Conservation (phyloP, 2,797 vertebrate genomes). For the Paramormyrops hopkinsi region DNA sequence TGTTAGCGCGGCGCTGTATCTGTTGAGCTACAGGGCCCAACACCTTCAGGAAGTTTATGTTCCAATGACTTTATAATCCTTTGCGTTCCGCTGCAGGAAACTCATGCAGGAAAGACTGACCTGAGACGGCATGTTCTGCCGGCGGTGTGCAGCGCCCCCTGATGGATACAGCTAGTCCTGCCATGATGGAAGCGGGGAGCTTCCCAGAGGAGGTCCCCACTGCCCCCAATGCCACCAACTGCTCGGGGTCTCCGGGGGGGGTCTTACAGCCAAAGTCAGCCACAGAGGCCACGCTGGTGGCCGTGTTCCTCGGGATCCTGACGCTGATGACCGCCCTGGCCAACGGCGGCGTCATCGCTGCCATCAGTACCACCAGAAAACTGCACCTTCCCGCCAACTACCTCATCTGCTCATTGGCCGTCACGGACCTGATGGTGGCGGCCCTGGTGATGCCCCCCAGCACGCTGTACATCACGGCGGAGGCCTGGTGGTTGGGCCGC, state of each 20-base stretch:
- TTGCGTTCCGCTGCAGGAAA: background rate
- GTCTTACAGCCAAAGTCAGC: slow-evolving; percentile 49
- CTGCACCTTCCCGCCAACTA: slow-evolving; percentile 84
- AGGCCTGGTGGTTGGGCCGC: slow-evolving; percentile 72
- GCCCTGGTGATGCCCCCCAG: slow-evolving; percentile 83
- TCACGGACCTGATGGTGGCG: slow-evolving; percentile 82
- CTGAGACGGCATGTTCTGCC: background rate
- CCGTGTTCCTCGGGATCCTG: slow-evolving; percentile 64
- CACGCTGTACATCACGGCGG: slow-evolving; percentile 75
- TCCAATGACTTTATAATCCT: background rate
- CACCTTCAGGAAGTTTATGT: background rate
- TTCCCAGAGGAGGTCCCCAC: slow-evolving; percentile 53
- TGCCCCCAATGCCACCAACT: slow-evolving; percentile 73
- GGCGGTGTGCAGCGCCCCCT: background rate
- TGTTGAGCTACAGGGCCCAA: background rate
- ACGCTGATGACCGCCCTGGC: slow-evolving; percentile 68
- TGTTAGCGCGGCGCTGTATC: background rate
- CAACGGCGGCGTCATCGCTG: slow-evolving; percentile 73
- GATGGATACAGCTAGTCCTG: background rate
- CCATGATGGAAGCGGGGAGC: slow-evolving; percentile 38
- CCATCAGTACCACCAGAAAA: slow-evolving; percentile 79
- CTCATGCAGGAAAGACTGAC: slow-evolving; percentile 23
- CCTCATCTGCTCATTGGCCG: slow-evolving; percentile 81
- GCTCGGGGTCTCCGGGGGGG: slow-evolving; percentile 52
- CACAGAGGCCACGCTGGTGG: slow-evolving; percentile 66